These are phyloP conservation scores for Drosophila varians DNA, from an alignment of 1,140 invertebrate genomes.

Conservation along the genomic window DNA sequence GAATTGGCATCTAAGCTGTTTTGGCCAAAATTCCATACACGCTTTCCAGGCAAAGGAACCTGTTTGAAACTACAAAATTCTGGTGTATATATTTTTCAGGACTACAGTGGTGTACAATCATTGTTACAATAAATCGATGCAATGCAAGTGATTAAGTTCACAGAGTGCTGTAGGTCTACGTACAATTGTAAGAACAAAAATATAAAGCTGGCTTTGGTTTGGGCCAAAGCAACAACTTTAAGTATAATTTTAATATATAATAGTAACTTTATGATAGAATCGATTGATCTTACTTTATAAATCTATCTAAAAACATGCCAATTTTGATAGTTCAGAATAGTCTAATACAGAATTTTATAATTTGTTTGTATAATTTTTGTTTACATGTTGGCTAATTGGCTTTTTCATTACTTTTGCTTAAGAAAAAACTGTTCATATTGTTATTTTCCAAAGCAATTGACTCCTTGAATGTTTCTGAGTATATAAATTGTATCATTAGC, in stretches of 20 bases:
- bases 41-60: not conserved
- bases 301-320: not conserved
- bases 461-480: not conserved
- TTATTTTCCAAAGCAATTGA: not conserved
- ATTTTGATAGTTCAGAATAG: not conserved
- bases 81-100: constrained; percentile 48
- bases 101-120: constrained; percentile 34
- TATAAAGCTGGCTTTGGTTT: not conserved
- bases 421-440: not conserved
- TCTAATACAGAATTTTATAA: not conserved
- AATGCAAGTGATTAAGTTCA: constrained; percentile 55
- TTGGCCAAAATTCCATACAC: too few relatives aligned
- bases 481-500: not conserved
- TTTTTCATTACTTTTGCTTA: not conserved
- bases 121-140: constrained; percentile 44
- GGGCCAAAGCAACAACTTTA: not conserved
- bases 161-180: constrained; percentile 38
- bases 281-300: not conserved
- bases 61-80: constrained; percentile 41
- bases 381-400: too few relatives aligned
- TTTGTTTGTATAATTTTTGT: not conserved
- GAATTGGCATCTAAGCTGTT: too few relatives aligned
- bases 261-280: not conserved
- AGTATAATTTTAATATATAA: not conserved
- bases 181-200: not conserved